Evolutionary conservation across 2,113 vertebrate species (phyloP), one percentile per base, ranked within the genome.

Genomic region (Phoenicopterus ruber): DNA sequence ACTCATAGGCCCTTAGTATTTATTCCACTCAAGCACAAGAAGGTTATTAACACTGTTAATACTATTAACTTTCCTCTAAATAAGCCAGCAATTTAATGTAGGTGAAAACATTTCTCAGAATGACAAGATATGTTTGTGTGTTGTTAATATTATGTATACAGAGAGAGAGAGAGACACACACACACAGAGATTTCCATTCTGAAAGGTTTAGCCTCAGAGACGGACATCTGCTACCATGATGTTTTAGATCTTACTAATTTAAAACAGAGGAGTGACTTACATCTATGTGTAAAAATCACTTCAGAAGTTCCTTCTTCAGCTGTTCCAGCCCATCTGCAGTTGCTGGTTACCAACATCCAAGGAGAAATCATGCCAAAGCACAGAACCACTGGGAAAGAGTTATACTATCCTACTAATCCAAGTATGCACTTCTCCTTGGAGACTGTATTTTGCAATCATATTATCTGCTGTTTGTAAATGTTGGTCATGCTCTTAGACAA

Each of bases 381-480:
- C 70, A 91, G 52, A 91, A 93, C 57, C 31, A 49, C 31, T 90
- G 36, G 52, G 47, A 89, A 91, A 72, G 42, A 63, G 76, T 76
- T 79, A 36, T 34, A 79, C 67, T 71, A 89, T 69, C 10, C 10
- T 86, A 29, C 65, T 91, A 92, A 92, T 91, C 50, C 47, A 66
- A 58, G n/a, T 58, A 73, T 42, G 57, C 21, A 31, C 36, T 93
- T 94, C 55, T 87, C 44, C 46, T 83, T 86, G 26, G 61, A 96
- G 31, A 86, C 21, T 58, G 16, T 52, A 63, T 94, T 90, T 94
- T 96, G 67, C 96, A 95, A 91, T 83, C 6, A 7, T 61, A 46
- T 84, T 81, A 79, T 66, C 94, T 94, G 31, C 62, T 86, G 32
- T 88, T 94, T 95, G 49, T 22, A 93, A 82, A 73, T 88, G 32